Evolutionary conservation across 2,888 invertebrate genomes (phyloP).

Genomic region (Spatulosminthurus flaviceps): DNA sequence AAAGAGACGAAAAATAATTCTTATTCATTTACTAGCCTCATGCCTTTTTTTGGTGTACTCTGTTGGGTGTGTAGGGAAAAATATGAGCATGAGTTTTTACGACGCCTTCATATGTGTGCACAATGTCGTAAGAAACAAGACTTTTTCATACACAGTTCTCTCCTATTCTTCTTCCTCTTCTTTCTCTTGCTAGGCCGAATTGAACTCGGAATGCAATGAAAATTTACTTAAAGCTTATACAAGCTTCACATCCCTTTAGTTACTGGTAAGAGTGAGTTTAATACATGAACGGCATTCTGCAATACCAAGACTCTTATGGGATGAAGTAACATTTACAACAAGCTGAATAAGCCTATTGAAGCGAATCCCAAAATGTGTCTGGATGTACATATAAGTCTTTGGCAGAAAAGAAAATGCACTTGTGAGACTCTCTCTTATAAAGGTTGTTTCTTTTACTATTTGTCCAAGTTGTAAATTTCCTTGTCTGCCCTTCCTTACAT

Average conservation of each 20-base stretch:
- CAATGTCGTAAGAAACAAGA: too few relatives aligned
- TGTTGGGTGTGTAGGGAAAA: too few relatives aligned
- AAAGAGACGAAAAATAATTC: neutral
- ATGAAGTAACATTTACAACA: slow-evolving; percentile 18
- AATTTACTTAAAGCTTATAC: neutral
- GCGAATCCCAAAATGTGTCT: slow-evolving; percentile 7
- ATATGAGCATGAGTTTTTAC: too few relatives aligned
- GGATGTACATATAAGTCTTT: neutral
- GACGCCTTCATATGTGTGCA: too few relatives aligned
- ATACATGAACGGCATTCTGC: neutral
- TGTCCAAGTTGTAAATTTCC: slow-evolving; percentile 24
- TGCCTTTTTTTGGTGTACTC: too few relatives aligned
- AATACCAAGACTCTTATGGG: neutral
- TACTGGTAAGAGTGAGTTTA: neutral
- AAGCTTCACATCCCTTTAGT: neutral
- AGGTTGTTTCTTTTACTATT: slow-evolving; percentile 28
- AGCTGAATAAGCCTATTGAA: slow-evolving; percentile 7
- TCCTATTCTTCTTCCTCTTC: neutral
- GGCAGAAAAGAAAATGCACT: neutral
- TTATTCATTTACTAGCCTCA: slow-evolving; percentile 7
- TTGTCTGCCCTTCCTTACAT: neutral
- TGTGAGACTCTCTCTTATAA: slow-evolving; percentile 16
- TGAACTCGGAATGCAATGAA: neutral
- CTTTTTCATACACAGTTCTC: neutral
- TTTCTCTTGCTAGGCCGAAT: neutral